Conservation (phyloP, 2,113 vertebrate genomes). For the Zonotrichia leucophrys region DNA sequence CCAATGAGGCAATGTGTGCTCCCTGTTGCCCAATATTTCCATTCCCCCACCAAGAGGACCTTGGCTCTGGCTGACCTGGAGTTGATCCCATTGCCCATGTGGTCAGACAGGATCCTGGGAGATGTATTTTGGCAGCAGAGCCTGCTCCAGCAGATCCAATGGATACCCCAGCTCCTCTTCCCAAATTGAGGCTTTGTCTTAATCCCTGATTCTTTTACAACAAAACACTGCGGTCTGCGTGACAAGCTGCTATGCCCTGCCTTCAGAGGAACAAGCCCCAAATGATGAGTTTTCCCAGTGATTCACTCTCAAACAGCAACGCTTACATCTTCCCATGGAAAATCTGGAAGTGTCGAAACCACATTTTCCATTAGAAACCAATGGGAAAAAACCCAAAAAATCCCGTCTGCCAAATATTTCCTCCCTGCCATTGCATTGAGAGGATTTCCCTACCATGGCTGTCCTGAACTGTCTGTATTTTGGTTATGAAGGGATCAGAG, state of each 20-base stretch:
- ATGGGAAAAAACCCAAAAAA: background rate
- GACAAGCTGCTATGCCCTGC: background rate
- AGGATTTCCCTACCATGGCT: background rate
- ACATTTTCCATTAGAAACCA: background rate
- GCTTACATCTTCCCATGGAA: slow-evolving; percentile 10
- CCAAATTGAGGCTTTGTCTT: background rate
- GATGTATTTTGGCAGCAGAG: background rate
- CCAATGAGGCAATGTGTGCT: fast-evolving
- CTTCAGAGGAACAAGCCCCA: background rate
- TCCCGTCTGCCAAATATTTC: background rate
- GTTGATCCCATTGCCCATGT: background rate
- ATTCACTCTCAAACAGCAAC: background rate
- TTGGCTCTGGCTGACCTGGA: background rate
- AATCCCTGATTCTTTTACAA: background rate
- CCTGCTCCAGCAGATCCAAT: background rate
- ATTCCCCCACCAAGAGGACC: fast-evolving
- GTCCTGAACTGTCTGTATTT: background rate
- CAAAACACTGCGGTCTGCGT: background rate
- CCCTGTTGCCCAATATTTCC: background rate
- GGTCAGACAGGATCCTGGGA: background rate
- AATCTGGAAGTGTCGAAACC: background rate
- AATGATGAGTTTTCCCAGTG: background rate
- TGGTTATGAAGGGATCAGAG: background rate
- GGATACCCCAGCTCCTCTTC: background rate
- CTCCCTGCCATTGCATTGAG: background rate